A percentile compares a stretch with the other conserved stretches of the same genome.
phyloP scores from a whole-genome alignment of 2,113 vertebrate genomes.

The Coreoperca whiteheadi region DNA sequence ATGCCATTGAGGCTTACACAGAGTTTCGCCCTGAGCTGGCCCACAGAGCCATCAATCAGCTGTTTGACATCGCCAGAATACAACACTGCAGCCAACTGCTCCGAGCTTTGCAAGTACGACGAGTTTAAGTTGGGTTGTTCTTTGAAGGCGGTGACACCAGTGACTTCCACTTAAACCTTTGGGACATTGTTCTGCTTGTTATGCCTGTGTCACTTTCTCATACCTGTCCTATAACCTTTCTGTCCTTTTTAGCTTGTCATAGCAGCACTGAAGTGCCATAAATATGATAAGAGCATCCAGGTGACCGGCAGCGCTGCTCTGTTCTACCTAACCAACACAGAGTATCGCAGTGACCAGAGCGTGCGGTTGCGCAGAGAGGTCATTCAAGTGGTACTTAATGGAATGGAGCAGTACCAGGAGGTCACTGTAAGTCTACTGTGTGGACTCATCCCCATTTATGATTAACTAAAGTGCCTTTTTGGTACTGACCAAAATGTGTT shows the following conservation, averaged over 20 bases:
- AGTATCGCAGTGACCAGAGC: slow-evolving; percentile 95
- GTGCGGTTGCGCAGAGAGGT: slow-evolving; percentile 91
- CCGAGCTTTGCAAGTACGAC: slow-evolving; percentile 90
- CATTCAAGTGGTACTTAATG: slow-evolving; percentile 96
- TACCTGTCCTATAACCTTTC: not conserved
- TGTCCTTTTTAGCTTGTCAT: slow-evolving; percentile 90
- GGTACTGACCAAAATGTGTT: not conserved
- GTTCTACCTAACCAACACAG: slow-evolving; percentile 97
- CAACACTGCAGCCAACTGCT: slow-evolving; percentile 95
- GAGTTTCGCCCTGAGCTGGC: slow-evolving; percentile 95
- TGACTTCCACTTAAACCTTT: not conserved
- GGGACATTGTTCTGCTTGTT: not conserved
- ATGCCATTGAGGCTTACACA: slow-evolving; percentile 95
- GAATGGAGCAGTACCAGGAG: slow-evolving; percentile 99
- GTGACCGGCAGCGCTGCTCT: slow-evolving; percentile 96
- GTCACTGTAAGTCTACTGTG: slow-evolving; percentile 90
- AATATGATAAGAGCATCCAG: slow-evolving; percentile 97
- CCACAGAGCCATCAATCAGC: slow-evolving; percentile 95
- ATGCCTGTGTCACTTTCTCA: not conserved
- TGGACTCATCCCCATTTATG: not conserved
- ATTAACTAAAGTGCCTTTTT: not conserved
- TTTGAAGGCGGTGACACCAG: not conserved
- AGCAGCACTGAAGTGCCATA: slow-evolving; percentile 94
- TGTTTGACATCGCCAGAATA: slow-evolving; percentile 96
- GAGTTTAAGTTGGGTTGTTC: not conserved